Conservation (phyloP, 2,888 invertebrate genomes). For the Ophioninae sp. region DNA sequence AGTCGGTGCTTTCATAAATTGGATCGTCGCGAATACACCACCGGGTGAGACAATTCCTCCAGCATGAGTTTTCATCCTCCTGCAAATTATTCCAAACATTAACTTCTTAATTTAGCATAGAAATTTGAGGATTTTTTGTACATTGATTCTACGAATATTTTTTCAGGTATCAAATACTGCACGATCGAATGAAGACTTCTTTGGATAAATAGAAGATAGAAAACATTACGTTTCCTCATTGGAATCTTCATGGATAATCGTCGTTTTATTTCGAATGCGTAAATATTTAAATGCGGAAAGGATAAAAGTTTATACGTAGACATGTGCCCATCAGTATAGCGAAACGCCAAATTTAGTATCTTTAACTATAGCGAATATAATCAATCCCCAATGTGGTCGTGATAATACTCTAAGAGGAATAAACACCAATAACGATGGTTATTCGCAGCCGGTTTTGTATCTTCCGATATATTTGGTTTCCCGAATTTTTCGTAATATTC, state of each 20-base stretch:
- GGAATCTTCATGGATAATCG: not conserved
- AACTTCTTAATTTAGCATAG: not conserved
- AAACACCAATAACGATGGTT: not conserved
- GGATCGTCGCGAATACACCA: slow-evolving; percentile 81
- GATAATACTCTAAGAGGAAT: not conserved
- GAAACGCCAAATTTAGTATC: not conserved
- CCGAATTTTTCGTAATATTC: too few relatives aligned
- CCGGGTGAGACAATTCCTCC: slow-evolving; percentile 60
- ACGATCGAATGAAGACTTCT: slow-evolving; percentile 58
- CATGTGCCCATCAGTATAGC: not conserved
- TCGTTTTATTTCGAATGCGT: not conserved
- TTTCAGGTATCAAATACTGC: slow-evolving; percentile 67
- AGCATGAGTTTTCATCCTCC: not conserved
- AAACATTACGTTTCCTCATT: not conserved
- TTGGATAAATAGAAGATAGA: not conserved
- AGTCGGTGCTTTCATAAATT: slow-evolving; percentile 82
- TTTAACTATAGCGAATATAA: not conserved
- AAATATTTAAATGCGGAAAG: not conserved
- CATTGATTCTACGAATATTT: slow-evolving; percentile 33
- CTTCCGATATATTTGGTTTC: too few relatives aligned
- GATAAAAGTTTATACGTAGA: not conserved
- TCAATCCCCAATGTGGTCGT: not conserved
- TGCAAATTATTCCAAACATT: not conserved
- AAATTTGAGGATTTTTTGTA: not conserved
- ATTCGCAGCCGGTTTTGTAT: too few relatives aligned